Evolutionary conservation across 2,113 vertebrate species (phyloP).

Genomic region (Onychorhynchus coronatus): DNA sequence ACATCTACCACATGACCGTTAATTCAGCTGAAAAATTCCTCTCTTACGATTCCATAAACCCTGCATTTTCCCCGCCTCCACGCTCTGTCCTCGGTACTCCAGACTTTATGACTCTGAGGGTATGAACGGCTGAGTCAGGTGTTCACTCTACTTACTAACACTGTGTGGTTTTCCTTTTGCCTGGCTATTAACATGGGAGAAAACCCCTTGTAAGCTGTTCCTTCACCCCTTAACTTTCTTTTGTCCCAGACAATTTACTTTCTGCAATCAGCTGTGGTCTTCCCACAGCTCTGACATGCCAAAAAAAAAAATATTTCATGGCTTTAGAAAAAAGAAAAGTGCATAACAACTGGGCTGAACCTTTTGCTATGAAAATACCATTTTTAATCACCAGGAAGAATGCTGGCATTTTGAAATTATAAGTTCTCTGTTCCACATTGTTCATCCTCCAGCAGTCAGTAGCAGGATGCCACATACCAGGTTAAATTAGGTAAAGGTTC

Average conservation of each 20-base stretch:
- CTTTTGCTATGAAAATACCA: neutral
- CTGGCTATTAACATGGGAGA: conserved; percentile 58
- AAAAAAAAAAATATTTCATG: neutral
- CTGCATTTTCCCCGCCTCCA: conserved; percentile 77
- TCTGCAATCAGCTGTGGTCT: neutral
- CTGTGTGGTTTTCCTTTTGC: conserved; percentile 49
- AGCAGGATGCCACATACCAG: neutral
- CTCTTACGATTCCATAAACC: conserved; percentile 79
- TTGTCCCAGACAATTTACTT: neutral
- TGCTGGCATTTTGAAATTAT: neutral
- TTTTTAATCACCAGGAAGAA: neutral
- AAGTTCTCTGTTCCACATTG: neutral
- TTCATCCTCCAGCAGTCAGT: neutral
- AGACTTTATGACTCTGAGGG: conserved; percentile 80
- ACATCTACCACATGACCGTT: conserved; percentile 90
- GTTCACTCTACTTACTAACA: conserved; percentile 73
- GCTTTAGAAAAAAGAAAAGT: neutral
- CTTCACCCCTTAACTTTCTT: neutral
- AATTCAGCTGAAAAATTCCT: conserved; percentile 87
- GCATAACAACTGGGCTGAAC: neutral
- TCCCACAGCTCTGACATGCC: neutral
- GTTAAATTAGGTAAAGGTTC: neutral
- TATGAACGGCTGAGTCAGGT: conserved; percentile 73
- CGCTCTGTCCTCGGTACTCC: conserved; percentile 77
- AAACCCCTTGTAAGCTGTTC: neutral